Evolutionary conservation across 2,888 invertebrate genomes (phyloP).

Genomic region (Lasioglossum morio): DNA sequence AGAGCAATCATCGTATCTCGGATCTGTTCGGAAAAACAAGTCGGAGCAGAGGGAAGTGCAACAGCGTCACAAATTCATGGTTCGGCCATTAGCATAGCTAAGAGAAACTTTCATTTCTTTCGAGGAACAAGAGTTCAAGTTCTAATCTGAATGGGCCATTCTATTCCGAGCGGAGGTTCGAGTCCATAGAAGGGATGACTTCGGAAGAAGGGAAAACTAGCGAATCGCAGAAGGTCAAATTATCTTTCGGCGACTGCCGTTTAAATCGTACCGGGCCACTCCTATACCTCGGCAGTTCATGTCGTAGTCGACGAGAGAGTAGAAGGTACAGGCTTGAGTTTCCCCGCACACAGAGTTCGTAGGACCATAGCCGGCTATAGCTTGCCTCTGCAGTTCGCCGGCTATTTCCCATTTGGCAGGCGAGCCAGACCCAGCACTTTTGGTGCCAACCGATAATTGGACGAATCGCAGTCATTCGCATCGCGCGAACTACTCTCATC

Average conservation of each 20-base stretch:
- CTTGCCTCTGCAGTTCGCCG: slow-evolving; percentile 76
- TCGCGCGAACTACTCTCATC: slow-evolving; percentile 75
- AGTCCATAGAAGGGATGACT: slow-evolving; percentile 35
- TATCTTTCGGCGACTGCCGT: slow-evolving; percentile 73
- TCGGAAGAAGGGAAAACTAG: slow-evolving; percentile 55
- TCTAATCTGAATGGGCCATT: slow-evolving; percentile 32
- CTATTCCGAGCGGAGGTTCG: slow-evolving; percentile 33
- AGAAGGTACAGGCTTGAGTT: slow-evolving; percentile 53
- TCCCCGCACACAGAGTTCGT: slow-evolving; percentile 66
- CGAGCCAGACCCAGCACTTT: slow-evolving; percentile 82
- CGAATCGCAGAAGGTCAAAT: slow-evolving; percentile 69
- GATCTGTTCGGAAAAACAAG: neutral
- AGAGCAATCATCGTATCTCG: neutral
- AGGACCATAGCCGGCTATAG: slow-evolving; percentile 73
- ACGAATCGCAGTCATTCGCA: slow-evolving; percentile 82
- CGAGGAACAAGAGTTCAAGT: neutral
- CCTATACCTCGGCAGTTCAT: slow-evolving; percentile 63
- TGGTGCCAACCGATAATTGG: slow-evolving; percentile 83
- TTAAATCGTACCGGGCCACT: slow-evolving; percentile 64
- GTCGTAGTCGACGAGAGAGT: slow-evolving; percentile 55
- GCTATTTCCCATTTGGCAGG: slow-evolving; percentile 82
- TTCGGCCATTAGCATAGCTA: slow-evolving; percentile 5
- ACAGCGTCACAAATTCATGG: slow-evolving; percentile 7
- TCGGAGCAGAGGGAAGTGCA: neutral
- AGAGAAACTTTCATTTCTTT: slow-evolving; percentile 12